Evolutionary conservation across 2,888 invertebrate species (phyloP).

Genomic region (Strigamia crassipes): DNA sequence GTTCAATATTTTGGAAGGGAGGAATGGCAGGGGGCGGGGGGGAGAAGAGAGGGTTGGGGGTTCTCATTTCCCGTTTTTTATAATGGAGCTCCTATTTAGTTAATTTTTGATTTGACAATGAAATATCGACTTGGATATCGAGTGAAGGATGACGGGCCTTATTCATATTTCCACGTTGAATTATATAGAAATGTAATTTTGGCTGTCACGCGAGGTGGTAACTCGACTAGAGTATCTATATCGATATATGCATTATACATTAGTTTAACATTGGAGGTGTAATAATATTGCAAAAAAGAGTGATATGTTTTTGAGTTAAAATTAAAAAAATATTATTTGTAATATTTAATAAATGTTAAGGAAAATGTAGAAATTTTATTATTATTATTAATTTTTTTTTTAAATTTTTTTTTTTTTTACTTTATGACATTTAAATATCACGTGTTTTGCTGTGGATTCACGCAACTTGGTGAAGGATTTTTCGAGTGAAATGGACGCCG

Average conservation of each 20-base stretch:
- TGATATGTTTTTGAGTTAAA: neutral
- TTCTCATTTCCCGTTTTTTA: constrained; percentile 29
- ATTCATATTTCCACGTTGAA: neutral
- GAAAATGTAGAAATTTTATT: no score
- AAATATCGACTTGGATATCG: constrained; percentile 8
- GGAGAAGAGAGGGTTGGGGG: neutral
- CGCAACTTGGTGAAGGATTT: constrained; percentile 16
- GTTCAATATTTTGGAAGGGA: constrained; percentile 26
- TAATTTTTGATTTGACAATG: constrained; percentile 33
- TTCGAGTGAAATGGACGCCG: neutral
- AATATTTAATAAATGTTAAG: neutral
- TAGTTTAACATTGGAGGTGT: neutral
- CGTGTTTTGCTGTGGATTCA: neutral
- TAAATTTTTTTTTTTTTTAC: no score
- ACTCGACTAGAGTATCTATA: neutral
- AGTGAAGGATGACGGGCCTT: neutral
- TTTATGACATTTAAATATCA: neutral
- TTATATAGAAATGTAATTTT: neutral
- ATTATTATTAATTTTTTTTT: no score
- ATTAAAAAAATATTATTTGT: neutral
- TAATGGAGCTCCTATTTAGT: constrained; percentile 25
- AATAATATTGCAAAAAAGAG: neutral
- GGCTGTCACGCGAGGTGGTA: neutral
- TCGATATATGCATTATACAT: neutral
- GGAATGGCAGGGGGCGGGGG: neutral